phyloP scores from a whole-genome alignment of 2,797 vertebrate species.

The Muraenolepis orangiensis region DNA sequence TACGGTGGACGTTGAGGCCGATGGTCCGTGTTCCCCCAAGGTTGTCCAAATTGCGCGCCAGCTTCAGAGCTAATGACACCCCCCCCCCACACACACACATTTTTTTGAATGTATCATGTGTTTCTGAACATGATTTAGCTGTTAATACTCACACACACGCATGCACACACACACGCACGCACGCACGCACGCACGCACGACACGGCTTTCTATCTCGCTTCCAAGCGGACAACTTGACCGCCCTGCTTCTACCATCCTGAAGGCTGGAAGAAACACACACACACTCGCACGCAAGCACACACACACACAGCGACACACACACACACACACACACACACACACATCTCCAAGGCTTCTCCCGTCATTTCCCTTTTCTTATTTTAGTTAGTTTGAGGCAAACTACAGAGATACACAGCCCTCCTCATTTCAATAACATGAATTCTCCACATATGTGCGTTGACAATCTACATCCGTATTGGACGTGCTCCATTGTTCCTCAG shows the following conservation, averaged over 20 bases:
- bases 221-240: no score
- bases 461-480: constrained; percentile 43
- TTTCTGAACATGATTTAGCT: no score
- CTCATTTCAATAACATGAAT: no score
- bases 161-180: neutral
- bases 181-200: neutral
- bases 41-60: constrained; percentile 90
- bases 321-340: constrained; percentile 40
- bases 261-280: neutral
- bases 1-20: constrained; percentile 85
- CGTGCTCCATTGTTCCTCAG: constrained; percentile 40
- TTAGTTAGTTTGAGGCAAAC: no score
- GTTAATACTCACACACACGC: neutral
- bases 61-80: constrained; percentile 86
- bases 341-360: constrained; percentile 93
- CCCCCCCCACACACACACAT: constrained; percentile 49
- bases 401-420: no score
- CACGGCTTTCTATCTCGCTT: no score
- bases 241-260: no score
- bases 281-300: neutral
- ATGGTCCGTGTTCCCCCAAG: constrained; percentile 86
- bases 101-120: no score
- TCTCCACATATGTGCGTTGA: constrained; percentile 28
- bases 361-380: constrained; percentile 82
- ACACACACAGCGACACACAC: no score